phyloP scores from a whole-genome alignment of 2,113 vertebrate species.

The Larimichthys polyactis region DNA sequence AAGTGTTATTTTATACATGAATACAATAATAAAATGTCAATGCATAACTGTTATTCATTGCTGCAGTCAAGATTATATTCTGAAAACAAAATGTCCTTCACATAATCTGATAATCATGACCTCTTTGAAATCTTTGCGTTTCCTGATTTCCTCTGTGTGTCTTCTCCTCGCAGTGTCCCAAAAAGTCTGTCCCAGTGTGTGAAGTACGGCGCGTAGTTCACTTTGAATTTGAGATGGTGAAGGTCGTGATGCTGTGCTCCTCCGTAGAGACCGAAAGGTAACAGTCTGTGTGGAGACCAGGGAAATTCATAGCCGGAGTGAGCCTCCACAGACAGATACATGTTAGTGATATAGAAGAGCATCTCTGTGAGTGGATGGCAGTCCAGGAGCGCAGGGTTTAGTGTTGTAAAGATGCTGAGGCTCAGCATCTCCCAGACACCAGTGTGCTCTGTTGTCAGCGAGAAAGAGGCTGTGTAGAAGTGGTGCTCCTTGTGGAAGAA shows the following conservation, averaged over 20 bases:
- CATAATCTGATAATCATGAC: background rate
- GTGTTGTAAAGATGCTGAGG: constrained; percentile 85
- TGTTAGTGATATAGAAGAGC: constrained; percentile 87
- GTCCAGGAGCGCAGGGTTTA: constrained; percentile 81
- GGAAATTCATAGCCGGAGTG: constrained; percentile 92
- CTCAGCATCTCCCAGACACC: constrained; percentile 88
- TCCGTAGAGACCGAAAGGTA: constrained; percentile 90
- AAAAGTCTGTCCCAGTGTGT: constrained; percentile 92
- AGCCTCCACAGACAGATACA: constrained; percentile 93
- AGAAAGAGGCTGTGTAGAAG: constrained; percentile 86
- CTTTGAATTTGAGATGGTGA: constrained; percentile 89
- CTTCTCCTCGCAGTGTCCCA: constrained; percentile 77
- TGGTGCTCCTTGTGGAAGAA: constrained; percentile 92
- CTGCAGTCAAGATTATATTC: background rate
- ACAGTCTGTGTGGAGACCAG: constrained; percentile 88
- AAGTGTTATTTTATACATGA: background rate
- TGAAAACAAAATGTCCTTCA: background rate
- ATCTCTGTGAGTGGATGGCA: constrained; percentile 91
- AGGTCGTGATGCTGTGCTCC: constrained; percentile 90
- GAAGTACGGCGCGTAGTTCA: constrained; percentile 93
- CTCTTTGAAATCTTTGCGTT: background rate
- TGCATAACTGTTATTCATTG: background rate
- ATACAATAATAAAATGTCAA: background rate
- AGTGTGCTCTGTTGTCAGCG: constrained; percentile 88
- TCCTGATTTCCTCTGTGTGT: background rate